A percentile compares a stretch with the other conserved stretches of the same genome.
phyloP scores from a whole-genome alignment of 2,113 vertebrate species.

The Rhinoderma darwinii region DNA sequence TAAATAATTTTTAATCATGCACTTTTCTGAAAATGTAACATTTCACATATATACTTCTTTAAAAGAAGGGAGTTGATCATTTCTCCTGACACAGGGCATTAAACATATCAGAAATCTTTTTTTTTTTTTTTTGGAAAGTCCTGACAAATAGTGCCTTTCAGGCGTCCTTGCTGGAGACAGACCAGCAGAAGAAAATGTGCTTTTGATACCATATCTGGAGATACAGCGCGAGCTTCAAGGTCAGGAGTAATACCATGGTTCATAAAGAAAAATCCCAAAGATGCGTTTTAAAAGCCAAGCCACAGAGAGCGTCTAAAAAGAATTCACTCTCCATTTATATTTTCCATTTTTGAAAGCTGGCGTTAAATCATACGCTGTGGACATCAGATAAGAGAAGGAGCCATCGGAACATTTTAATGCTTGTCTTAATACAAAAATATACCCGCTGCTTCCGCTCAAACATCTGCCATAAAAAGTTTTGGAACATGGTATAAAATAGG shows the following conservation, averaged over 20 bases:
- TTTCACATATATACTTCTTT: not conserved
- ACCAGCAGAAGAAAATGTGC: slow-evolving; percentile 46
- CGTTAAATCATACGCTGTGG: slow-evolving; percentile 54
- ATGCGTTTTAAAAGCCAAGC: slow-evolving; percentile 56
- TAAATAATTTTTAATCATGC: not conserved
- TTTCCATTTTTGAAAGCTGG: slow-evolving; percentile 56
- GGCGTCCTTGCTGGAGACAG: slow-evolving; percentile 48
- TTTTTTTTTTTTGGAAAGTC: slow-evolving; percentile 20
- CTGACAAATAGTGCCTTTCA: slow-evolving; percentile 50
- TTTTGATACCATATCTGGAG: slow-evolving; percentile 57
- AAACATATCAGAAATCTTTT: slow-evolving; percentile 12
- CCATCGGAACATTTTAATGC: slow-evolving; percentile 58
- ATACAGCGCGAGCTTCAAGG: slow-evolving; percentile 49
- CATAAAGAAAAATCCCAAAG: slow-evolving; percentile 60
- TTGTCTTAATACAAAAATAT: slow-evolving; percentile 60
- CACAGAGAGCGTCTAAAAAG: slow-evolving; percentile 52
- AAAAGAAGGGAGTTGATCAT: slow-evolving; percentile 16
- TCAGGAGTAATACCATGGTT: slow-evolving; percentile 55
- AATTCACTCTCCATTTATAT: slow-evolving; percentile 59
- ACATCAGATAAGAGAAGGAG: slow-evolving; percentile 57
- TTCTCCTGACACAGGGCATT: not conserved
- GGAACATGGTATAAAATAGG: slow-evolving; percentile 49
- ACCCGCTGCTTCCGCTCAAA: slow-evolving; percentile 49
- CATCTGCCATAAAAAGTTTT: slow-evolving; percentile 59
- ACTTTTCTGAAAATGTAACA: not conserved